Evolutionary conservation across 2,113 vertebrate species (phyloP), one percentile per base, ranked within the genome.

Genomic region (Pygoscelis antarcticus): DNA sequence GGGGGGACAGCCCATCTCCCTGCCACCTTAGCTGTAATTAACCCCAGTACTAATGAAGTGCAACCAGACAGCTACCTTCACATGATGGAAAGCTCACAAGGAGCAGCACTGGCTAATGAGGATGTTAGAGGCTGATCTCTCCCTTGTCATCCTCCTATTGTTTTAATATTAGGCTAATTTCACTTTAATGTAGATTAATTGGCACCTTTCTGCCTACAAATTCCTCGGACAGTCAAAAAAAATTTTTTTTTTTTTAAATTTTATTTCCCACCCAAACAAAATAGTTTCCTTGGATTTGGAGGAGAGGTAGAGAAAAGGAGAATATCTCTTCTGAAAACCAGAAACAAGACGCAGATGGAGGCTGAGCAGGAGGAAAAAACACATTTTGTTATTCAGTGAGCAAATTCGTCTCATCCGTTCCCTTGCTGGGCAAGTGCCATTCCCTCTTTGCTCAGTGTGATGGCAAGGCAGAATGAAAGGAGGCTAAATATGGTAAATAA

Each of bases 161-260:
- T 96, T 97, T 96, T 94, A 94, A 93, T 93, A 97, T 96, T 96
- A 77, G 74, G 91, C 87, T 98, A 97, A 98, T 98, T 97, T 97
- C 4, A 13, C 70, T 83, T 57, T 98, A 98, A 98, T 84, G 74
- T 72, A 87, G 94, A 97, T 97, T 96, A 97, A 98, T 97, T 94
- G 64, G 57, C 26, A 79, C 42, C 55, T 89, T 75, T 88, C 93
- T 84, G 42, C 86, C 69, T 89, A 30, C 54, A 89, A 82, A 92
- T 58, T 81, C 77, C 57, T 84, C 1, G 4, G 76, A 65, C 20
- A 25, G 74, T 40, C 23, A 64, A 68, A 95, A 64, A 68, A 95
- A 85, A 69, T 55, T 38, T 38, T 38, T 38, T 47, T 58, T 20
- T 49, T 64, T 17, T 8, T 5, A 29, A 23, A 92, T 52, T n/a